Percentiles rank a stretch among this genome's conserved stretches.
Conservation (phyloP, 1,140 invertebrate species). For the Cydia pomonella region DNA sequence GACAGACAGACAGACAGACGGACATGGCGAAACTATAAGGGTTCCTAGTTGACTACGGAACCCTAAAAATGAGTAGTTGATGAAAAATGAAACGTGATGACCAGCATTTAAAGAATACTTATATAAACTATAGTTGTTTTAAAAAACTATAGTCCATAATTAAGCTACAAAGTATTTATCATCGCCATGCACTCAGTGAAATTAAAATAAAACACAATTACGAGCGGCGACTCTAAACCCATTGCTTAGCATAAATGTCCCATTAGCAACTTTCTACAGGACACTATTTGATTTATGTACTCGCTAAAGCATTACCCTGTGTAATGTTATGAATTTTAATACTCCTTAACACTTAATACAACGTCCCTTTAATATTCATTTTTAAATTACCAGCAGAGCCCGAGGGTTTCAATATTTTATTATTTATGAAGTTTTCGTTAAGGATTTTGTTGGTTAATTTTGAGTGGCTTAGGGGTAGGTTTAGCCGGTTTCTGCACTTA, state of each 20-base stretch:
- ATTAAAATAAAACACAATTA: conserved; percentile 16
- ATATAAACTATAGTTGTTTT: too few relatives aligned
- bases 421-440: conserved; percentile 28
- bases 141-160: not conserved
- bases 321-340: conserved; percentile 30
- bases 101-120: too few relatives aligned
- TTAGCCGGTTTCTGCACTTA: too few relatives aligned
- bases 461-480: not conserved
- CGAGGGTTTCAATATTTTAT: conserved; percentile 16
- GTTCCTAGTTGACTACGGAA: too few relatives aligned
- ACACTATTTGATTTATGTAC: conserved; percentile 21
- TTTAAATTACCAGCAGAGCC: conserved; percentile 7
- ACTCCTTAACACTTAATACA: conserved; percentile 28
- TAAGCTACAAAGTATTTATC: not conserved
- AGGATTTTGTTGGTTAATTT: conserved; percentile 18
- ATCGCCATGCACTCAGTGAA: conserved; percentile 11
- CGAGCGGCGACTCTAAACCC: conserved; percentile 6
- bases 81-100: too few relatives aligned
- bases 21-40: too few relatives aligned
- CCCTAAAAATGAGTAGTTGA: too few relatives aligned
- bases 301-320: not conserved
- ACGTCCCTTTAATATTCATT: conserved; percentile 29
- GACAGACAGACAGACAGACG: too few relatives aligned
- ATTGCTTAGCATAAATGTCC: conserved; percentile 13
- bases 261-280: conserved; percentile 5